phyloP scores from a whole-genome alignment of 2,113 vertebrate genomes.

The Rhynchomys soricoides region DNA sequence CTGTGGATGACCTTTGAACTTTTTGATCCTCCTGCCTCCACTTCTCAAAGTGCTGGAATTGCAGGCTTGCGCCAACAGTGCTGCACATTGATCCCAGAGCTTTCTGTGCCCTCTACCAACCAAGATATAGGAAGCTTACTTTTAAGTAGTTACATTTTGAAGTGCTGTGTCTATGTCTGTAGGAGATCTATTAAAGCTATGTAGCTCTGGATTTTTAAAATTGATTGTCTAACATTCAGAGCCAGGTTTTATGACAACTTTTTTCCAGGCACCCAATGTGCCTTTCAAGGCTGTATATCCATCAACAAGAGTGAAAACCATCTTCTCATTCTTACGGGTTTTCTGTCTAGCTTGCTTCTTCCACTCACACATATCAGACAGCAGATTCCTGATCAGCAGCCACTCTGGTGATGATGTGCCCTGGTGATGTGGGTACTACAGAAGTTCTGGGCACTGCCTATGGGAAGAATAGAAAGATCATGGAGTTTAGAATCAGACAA shows the following conservation, averaged over 20 bases:
- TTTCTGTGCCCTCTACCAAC: not conserved
- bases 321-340: not conserved
- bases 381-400: not conserved
- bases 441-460: not conserved
- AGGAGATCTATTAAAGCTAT: not conserved
- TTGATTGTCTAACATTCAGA: not conserved
- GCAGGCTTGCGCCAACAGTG: too few species aligned
- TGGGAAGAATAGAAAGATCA: not conserved
- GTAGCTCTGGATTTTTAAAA: constrained; percentile 12
- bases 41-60: not conserved
- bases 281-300: not conserved
- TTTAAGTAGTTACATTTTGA: constrained; percentile 7
- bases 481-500: not conserved
- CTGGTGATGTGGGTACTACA: not conserved
- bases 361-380: not conserved
- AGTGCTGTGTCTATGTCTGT: not conserved
- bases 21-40: not conserved
- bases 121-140: not conserved
- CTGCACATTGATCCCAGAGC: not conserved
- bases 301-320: not conserved
- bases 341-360: not conserved
- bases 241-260: not conserved
- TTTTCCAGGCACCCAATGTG: not conserved
- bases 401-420: not conserved
- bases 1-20: not conserved